Conservation (phyloP, 2,113 vertebrate genomes). For the Craseonycteris thonglongyai region DNA sequence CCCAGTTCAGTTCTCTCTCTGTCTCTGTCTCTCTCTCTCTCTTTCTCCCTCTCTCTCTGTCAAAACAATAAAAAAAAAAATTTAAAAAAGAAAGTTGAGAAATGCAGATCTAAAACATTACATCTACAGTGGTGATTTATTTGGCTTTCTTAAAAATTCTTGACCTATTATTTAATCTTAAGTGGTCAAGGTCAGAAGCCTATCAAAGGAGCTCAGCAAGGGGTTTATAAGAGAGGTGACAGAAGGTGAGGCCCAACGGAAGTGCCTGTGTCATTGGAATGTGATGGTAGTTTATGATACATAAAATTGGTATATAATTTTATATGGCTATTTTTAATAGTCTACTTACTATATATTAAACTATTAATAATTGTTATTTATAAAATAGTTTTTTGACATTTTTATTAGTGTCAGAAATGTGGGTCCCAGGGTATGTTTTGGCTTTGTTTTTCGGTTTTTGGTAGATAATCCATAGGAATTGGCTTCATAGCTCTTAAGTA, state of each 20-base stretch:
- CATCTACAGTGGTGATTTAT: background rate
- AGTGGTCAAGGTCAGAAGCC: background rate
- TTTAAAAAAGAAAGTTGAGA: background rate
- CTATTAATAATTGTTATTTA: background rate
- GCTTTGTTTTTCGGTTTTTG: background rate
- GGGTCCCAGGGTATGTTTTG: background rate
- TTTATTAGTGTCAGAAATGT: slow-evolving; percentile 7
- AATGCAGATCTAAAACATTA: background rate
- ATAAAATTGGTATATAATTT: background rate
- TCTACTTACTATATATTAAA: background rate
- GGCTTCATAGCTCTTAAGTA: background rate
- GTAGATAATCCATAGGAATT: background rate
- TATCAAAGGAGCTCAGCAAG: background rate
- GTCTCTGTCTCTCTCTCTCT: too few relatives aligned
- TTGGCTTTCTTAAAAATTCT: slow-evolving; percentile 11
- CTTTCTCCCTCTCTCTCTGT: too few relatives aligned
- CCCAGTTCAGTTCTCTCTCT: too few relatives aligned
- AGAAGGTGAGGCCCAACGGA: background rate
- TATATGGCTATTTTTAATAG: background rate
- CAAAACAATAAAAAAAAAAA: too few relatives aligned
- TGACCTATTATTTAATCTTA: background rate
- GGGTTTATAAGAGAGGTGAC: background rate
- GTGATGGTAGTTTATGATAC: background rate
- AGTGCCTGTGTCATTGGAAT: background rate
- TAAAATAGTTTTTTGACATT: background rate